A percentile compares a stretch with the other conserved stretches of the same genome.
phyloP scores from a whole-genome alignment of 2,888 invertebrate species.

The Isoperla grammatica region DNA sequence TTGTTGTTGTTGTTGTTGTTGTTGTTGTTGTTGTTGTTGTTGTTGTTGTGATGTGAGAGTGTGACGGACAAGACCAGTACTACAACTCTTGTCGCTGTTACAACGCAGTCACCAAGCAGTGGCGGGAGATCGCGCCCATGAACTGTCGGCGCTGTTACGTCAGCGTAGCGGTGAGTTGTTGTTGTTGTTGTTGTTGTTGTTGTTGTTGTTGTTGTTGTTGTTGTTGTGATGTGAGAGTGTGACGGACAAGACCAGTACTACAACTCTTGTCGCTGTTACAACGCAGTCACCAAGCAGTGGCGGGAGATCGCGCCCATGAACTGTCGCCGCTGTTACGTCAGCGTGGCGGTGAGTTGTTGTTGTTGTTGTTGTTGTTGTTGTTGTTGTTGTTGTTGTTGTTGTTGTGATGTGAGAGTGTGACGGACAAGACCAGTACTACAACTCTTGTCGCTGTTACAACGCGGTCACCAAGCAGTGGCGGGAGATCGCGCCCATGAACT shows the following conservation, averaged over 20 bases:
- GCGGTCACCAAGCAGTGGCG: conserved; percentile 78
- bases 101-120: conserved; percentile 73
- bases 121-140: conserved; percentile 71
- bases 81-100: conserved; percentile 84
- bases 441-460: conserved; percentile 81
- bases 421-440: conserved; percentile 76
- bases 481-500: conserved; percentile 85
- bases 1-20: no score
- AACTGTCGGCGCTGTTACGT: no score
- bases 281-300: conserved; percentile 79
- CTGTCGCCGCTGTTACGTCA: no score
- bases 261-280: conserved; percentile 81
- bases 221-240: conserved; percentile 88
- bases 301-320: no score
- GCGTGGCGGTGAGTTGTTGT: no score
- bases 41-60: conserved; percentile 89
- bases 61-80: conserved; percentile 77
- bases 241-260: conserved; percentile 80
- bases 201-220: no score
- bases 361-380: no score
- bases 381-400: no score
- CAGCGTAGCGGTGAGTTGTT: no score
- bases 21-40: no score
- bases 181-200: no score
- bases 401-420: conserved; percentile 91